Evolutionary conservation across 2,888 invertebrate species (phyloP), one percentile per base, ranked within the genome.

Genomic region (Caenorhabditis zanzibari): DNA sequence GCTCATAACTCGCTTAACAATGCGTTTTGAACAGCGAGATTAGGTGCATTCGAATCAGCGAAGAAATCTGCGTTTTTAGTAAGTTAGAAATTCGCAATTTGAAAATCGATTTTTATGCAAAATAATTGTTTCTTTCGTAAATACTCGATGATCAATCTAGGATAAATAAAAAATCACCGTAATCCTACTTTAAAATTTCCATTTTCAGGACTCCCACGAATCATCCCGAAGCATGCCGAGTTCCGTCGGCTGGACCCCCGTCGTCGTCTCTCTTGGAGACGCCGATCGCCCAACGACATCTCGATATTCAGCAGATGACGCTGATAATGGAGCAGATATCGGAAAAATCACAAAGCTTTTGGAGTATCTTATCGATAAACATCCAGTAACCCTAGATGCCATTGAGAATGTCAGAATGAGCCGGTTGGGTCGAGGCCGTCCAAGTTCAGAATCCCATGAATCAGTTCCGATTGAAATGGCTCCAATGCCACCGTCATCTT

Each of bases 331-430:
- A 52, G 74, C 85, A 22, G 89, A 91, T 63, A 85, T 91, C 58
- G 88, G 79, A 22, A 90, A 92, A 73, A 90, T 92, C 72, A 89
- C 90, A 6, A 86, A 88, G 49, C 91, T 92, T 49, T 81, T 92
- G 26, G 92, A 92, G 77, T 91, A 92, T 47, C 80, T 92, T n/a
- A 90, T 92, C 47, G 92, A 91, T 19, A 89, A 88, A 61, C 92
- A 92, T 81, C 92, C 92, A 12, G 92, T 91, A 68, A 90, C 92
- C 9, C 71, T 92, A 54, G 91, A 92, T 64, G 92, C 89, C 5
- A 91, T 92, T 52, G 92, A 92, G 71, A 90, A 79, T 64, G 90
- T 92, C 14, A 86, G 91, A 52, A 81, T 86, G 85, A 89, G 85
- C 76, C 75, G 86, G 16, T 22, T 87, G 47, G 77, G 77, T 26